Evolutionary conservation across 2,113 vertebrate species (phyloP).

Genomic region (Pluvianellus socialis): DNA sequence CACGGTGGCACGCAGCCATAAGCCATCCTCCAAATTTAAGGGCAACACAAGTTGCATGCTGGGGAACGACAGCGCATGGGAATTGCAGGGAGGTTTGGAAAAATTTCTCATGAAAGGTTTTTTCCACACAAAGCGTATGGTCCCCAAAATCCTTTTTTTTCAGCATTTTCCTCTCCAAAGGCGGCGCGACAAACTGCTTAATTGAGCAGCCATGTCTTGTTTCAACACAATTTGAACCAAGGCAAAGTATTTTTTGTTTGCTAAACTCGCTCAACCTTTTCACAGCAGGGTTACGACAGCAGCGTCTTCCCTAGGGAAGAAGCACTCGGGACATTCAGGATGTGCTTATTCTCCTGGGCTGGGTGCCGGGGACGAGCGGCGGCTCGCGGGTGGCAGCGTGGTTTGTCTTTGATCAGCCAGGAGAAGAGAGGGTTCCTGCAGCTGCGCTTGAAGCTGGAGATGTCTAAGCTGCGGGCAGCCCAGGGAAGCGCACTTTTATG

Average conservation of each 20-base stretch:
- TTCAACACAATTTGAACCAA: neutral
- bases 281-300: neutral
- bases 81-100: neutral
- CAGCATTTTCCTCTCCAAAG: neutral
- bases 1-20: rapidly evolving
- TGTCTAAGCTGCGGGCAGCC: neutral
- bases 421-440: conserved; percentile 18
- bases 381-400: neutral
- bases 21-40: neutral
- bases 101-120: neutral
- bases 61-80: rapidly evolving
- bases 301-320: neutral
- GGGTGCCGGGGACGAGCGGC: neutral
- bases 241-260: neutral
- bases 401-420: conserved; percentile 29
- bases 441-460: neutral
- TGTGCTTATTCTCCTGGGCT: neutral
- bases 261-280: neutral
- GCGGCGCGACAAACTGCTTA: neutral
- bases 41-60: rapidly evolving
- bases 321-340: neutral
- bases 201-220: neutral
- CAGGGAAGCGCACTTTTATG: conserved; percentile 1
- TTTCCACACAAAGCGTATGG: rapidly evolving
- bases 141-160: neutral